Conservation (phyloP, 2,113 vertebrate genomes). For the Coregonus clupeaformis region DNA sequence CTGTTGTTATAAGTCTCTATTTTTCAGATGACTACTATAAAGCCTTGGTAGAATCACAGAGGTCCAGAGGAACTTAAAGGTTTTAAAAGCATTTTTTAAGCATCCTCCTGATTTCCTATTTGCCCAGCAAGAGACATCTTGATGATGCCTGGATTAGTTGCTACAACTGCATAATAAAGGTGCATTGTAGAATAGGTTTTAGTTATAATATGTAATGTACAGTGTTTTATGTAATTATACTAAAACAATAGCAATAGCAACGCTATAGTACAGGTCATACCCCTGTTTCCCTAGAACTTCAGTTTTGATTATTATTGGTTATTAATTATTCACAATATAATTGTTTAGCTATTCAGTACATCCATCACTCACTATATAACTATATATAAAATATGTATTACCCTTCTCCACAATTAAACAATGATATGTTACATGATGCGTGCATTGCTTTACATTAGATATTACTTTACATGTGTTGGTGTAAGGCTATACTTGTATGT, state of each 20-base stretch:
- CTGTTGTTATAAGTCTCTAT: too few species aligned
- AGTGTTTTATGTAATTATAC: not conserved
- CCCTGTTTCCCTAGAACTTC: not conserved
- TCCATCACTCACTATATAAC: not conserved
- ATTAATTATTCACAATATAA: too few species aligned
- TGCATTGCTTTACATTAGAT: too few species aligned
- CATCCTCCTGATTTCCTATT: not conserved
- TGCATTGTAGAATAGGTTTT: not conserved
- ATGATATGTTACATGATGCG: too few species aligned
- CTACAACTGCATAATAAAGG: not conserved
- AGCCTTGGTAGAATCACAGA: too few species aligned
- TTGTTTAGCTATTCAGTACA: not conserved
- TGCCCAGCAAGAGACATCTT: not conserved
- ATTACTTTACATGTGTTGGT: too few species aligned
- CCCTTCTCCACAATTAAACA: not conserved
- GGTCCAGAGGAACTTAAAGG: too few species aligned
- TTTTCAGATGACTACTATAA: too few species aligned
- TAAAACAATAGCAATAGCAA: not conserved
- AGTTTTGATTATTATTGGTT: too few species aligned
- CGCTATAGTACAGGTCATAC: fast-evolving
- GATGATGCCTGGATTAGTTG: not conserved
- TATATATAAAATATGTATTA: not conserved
- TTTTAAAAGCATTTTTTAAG: too few species aligned
- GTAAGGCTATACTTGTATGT: too few species aligned
- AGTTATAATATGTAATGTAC: not conserved